phyloP scores from a whole-genome alignment of 2,888 invertebrate species.

The Patella depressa region DNA sequence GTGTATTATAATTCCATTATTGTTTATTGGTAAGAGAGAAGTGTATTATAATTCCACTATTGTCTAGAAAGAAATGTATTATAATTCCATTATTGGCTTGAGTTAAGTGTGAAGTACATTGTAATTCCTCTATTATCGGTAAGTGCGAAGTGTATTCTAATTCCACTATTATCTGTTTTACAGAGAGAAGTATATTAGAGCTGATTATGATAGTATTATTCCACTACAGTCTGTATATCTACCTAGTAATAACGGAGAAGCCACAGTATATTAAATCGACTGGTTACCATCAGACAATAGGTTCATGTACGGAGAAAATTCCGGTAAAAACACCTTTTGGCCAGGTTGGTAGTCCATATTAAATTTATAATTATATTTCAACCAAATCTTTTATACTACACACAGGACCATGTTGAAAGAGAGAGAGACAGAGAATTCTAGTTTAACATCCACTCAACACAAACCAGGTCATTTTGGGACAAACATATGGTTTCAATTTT shows the following conservation, averaged over 20 bases:
- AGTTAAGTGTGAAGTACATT: neutral
- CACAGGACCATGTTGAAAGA: no score
- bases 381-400: no score
- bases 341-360: conserved; percentile 73
- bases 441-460: no score
- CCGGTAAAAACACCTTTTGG: conserved; percentile 80
- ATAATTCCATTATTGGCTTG: neutral
- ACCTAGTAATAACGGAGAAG: conserved; percentile 78
- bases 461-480: no score
- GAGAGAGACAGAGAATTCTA: no score
- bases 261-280: conserved; percentile 80
- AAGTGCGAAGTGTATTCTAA: conserved; percentile 6
- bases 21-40: no score
- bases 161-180: conserved; percentile 10
- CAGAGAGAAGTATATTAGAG: conserved; percentile 47
- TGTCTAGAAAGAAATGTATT: conserved; percentile 5
- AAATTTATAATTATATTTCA: neutral
- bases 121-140: neutral
- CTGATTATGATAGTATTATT: conserved; percentile 70
- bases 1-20: no score
- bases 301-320: conserved; percentile 78
- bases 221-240: conserved; percentile 79
- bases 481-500: no score
- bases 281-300: conserved; percentile 83
- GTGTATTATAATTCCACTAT: neutral